These are phyloP conservation scores for Tigriopus californicus DNA, from an alignment of 2,888 invertebrate genomes.

Conservation along the genomic window DNA sequence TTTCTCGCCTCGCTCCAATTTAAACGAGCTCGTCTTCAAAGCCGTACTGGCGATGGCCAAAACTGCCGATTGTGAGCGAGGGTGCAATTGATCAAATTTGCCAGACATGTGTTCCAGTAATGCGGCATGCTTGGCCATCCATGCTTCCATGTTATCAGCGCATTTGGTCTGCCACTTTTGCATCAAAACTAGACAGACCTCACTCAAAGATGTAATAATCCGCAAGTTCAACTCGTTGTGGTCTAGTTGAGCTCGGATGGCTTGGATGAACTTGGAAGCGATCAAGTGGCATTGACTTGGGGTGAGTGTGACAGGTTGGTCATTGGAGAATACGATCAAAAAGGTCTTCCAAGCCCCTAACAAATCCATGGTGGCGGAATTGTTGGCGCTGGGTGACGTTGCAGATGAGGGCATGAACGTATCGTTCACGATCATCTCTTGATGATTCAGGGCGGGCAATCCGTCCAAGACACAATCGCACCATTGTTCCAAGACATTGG, in stretches of 20 bases:
- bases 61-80: neutral
- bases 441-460: too few species aligned
- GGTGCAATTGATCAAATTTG: neutral
- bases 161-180: slow-evolving; percentile 10
- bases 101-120: neutral
- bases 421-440: neutral
- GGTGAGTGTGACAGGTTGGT: neutral
- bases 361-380: neutral
- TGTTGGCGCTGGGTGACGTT: too few species aligned
- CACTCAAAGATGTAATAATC: neutral
- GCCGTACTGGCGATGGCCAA: slow-evolving; percentile 1
- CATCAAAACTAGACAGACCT: neutral
- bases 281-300: slow-evolving; percentile 1
- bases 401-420: neutral
- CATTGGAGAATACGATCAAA: slow-evolving; percentile 1
- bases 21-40: neutral
- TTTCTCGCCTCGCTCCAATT: neutral
- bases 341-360: slow-evolving; percentile 9
- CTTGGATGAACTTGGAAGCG: neutral
- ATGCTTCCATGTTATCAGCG: neutral
- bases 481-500: neutral
- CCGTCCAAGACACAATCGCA: neutral
- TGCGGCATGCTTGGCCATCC: neutral
- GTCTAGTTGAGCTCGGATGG: neutral
- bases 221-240: neutral